A percentile compares a stretch with the other conserved stretches of the same genome.
Evolutionary conservation across 1,140 invertebrate species (phyloP).

Genomic region (Hypothenemus hampei): DNA sequence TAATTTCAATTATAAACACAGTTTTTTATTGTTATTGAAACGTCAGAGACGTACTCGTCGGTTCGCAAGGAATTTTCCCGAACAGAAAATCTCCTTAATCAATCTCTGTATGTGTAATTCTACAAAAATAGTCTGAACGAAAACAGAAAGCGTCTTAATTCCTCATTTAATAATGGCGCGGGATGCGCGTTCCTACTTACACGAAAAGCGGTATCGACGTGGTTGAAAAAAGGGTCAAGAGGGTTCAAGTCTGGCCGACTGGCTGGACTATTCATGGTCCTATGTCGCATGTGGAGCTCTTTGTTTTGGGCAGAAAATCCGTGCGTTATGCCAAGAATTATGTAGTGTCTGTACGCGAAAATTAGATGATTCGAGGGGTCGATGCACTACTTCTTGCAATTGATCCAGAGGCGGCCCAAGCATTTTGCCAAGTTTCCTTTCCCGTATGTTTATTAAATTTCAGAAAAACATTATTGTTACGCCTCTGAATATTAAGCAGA

Average conservation of each 20-base stretch:
- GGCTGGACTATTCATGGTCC: conserved; percentile 1
- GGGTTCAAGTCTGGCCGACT: conserved; percentile 17
- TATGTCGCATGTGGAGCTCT: too few relatives aligned
- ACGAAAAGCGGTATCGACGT: too few relatives aligned
- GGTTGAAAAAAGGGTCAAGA: conserved; percentile 21
- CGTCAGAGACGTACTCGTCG: not conserved
- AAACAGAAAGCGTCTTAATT: conserved; percentile 9
- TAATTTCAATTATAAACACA: conserved; percentile 27
- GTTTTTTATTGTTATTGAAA: conserved; percentile 6
- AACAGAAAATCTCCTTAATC: not conserved
- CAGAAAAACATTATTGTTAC: not conserved
- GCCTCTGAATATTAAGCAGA: not conserved
- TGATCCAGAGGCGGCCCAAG: too few relatives aligned
- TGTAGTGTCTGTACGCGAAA: too few relatives aligned
- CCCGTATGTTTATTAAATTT: not conserved
- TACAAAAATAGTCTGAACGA: not conserved
- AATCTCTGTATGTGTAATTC: not conserved
- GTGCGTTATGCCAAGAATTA: too few relatives aligned
- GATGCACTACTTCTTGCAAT: too few relatives aligned
- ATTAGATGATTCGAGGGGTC: too few relatives aligned
- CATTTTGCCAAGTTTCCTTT: too few relatives aligned
- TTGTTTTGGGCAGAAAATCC: too few relatives aligned
- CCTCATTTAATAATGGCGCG: conserved; percentile 1
- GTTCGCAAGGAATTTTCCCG: not conserved
- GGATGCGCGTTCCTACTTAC: not conserved